Evolutionary conservation across 2,797 vertebrate species (phyloP).

Genomic region (Cirrhinus mrigala): DNA sequence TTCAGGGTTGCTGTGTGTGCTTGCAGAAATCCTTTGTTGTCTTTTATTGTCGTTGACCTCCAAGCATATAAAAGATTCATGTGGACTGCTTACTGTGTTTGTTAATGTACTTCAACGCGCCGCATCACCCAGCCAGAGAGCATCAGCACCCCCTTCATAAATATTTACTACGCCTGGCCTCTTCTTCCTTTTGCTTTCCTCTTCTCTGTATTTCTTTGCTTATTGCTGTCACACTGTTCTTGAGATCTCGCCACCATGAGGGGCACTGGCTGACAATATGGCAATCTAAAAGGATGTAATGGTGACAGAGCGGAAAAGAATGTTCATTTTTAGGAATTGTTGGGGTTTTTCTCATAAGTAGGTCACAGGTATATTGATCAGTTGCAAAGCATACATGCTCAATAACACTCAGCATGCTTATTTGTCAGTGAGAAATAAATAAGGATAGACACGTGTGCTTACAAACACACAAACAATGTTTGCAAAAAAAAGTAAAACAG

Average conservation of each 20-base stretch:
- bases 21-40: conserved; percentile 69
- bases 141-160: conserved; percentile 64
- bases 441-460: not conserved
- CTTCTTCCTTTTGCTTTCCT: conserved; percentile 38
- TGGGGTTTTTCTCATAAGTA: conserved; percentile 49
- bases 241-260: conserved; percentile 7
- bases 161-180: conserved; percentile 63
- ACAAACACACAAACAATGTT: not conserved
- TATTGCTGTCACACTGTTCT: conserved; percentile 17
- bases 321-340: conserved; percentile 58
- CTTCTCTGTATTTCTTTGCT: conserved; percentile 26
- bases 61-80: conserved; percentile 79
- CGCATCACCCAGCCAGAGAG: conserved; percentile 57
- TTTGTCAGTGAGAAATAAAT: conserved; percentile 1
- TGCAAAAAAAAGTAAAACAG: conserved; percentile 15
- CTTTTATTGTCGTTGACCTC: conserved; percentile 71
- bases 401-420: not conserved
- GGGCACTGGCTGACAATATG: conserved; percentile 29
- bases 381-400: not conserved
- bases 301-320: conserved; percentile 13
- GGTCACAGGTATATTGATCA: not conserved
- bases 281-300: conserved; percentile 34
- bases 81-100: conserved; percentile 65
- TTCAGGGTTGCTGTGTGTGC: conserved; percentile 60
- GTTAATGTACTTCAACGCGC: conserved; percentile 72